Evolutionary conservation across 2,888 invertebrate genomes (phyloP).

Genomic region (Drosophila lacicola): DNA sequence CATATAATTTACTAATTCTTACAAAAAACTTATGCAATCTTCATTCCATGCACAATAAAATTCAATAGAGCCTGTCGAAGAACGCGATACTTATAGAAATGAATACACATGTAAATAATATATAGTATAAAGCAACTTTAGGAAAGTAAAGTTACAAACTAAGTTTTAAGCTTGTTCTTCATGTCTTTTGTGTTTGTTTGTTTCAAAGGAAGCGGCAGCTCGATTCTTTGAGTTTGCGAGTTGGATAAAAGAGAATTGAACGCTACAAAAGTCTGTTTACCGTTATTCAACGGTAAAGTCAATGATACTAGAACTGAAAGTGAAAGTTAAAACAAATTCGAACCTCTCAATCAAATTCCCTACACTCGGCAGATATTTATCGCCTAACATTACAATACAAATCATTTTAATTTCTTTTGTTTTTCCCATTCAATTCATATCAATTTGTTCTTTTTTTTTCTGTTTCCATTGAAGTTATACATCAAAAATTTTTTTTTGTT

Average conservation of each 20-base stretch:
- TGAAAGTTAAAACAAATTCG: constrained; percentile 15
- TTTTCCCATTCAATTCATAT: constrained; percentile 31
- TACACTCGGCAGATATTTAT: constrained; percentile 4
- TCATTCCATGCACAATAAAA: constrained; percentile 51
- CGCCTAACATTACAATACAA: constrained; percentile 21
- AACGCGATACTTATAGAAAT: constrained; percentile 4
- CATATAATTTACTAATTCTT: constrained; percentile 74
- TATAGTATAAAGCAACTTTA: constrained; percentile 11
- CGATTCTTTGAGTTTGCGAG: constrained; percentile 55
- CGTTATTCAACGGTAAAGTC: too few relatives aligned
- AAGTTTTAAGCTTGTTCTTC: constrained; percentile 48
- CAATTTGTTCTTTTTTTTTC: constrained; percentile 23
- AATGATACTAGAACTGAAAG: neutral
- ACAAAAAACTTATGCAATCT: constrained; percentile 72
- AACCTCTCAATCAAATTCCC: constrained; percentile 10
- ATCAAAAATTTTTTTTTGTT: constrained; percentile 65
- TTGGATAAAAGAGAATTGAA: constrained; percentile 8
- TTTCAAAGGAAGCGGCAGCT: constrained; percentile 55
- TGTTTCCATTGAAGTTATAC: constrained; percentile 49
- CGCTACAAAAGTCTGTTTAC: too few relatives aligned
- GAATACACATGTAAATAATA: constrained; percentile 11
- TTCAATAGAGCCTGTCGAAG: constrained; percentile 23
- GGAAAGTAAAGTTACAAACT: constrained; percentile 56
- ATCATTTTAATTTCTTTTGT: constrained; percentile 10
- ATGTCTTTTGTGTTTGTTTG: neutral